Conservation (phyloP, 2,888 invertebrate species). For the Cantharis rustica region DNA sequence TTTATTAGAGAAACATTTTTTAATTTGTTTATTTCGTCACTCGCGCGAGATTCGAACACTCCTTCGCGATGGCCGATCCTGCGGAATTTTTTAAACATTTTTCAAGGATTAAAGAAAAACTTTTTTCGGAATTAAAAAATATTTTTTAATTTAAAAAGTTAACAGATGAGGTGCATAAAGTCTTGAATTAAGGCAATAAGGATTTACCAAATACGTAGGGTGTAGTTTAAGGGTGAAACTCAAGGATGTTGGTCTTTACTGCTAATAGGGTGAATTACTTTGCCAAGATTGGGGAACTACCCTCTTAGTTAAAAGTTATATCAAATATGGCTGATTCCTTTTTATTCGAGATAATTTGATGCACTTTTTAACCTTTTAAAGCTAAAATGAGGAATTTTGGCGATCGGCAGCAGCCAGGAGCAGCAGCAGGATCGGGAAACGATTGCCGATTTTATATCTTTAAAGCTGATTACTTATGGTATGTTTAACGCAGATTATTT, state of each 20-base stretch:
- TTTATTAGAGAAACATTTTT: not conserved
- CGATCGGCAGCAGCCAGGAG: not conserved
- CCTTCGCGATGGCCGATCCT: no score
- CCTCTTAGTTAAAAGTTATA: constrained; percentile 29
- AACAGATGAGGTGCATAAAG: constrained; percentile 22
- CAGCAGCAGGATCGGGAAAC: not conserved
- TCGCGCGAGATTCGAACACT: no score
- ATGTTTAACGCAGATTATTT: constrained; percentile 50
- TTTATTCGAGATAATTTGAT: constrained; percentile 1
- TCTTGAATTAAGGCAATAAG: constrained; percentile 32
- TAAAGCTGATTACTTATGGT: constrained; percentile 51
- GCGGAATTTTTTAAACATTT: not conserved
- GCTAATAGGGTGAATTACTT: constrained; percentile 43
- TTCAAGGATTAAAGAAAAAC: not conserved
- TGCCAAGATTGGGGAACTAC: constrained; percentile 34
- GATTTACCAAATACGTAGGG: constrained; percentile 32
- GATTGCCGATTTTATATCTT: constrained; percentile 9
- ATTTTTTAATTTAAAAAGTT: constrained; percentile 7
- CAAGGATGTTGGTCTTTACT: constrained; percentile 36
- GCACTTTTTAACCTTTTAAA: not conserved
- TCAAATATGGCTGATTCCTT: constrained; percentile 32
- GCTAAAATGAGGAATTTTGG: not conserved
- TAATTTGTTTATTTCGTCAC: not conserved
- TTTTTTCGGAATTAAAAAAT: not conserved
- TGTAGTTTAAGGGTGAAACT: constrained; percentile 29